A percentile compares a stretch with the other conserved stretches of the same genome.
Evolutionary conservation across 2,797 vertebrate species (phyloP).

Genomic region (Iguana delicatissima): DNA sequence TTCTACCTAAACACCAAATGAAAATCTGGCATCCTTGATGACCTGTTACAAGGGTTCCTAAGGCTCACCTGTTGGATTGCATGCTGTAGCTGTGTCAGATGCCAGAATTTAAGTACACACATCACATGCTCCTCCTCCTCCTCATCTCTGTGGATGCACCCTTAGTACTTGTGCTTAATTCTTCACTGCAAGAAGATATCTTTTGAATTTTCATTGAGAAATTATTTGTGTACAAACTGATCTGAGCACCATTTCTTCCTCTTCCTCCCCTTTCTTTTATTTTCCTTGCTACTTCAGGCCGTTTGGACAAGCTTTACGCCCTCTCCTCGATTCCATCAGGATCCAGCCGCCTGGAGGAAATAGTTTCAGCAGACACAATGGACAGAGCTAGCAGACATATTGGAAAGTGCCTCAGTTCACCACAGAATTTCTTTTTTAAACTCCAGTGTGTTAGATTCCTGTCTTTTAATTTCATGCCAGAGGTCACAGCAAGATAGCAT

Average conservation of each 20-base stretch:
- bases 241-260: not conserved
- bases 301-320: constrained; percentile 94
- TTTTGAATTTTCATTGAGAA: not conserved
- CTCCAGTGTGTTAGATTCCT: constrained; percentile 79
- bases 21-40: not conserved
- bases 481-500: constrained; percentile 75
- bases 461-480: constrained; percentile 83
- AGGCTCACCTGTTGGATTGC: not conserved
- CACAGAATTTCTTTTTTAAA: constrained; percentile 83
- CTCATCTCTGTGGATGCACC: not conserved
- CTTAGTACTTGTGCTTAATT: constrained; percentile 8
- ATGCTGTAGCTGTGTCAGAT: not conserved
- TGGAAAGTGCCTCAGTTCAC: constrained; percentile 63
- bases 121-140: no score
- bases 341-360: constrained; percentile 93
- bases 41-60: not conserved
- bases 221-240: not conserved
- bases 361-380: constrained; percentile 88
- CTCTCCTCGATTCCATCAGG: constrained; percentile 93
- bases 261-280: constrained; percentile 17
- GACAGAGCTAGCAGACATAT: constrained; percentile 86
- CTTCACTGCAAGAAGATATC: not conserved
- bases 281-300: constrained; percentile 83
- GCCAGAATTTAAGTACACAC: not conserved
- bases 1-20: no score